Evolutionary conservation across 2,888 invertebrate genomes (phyloP), one percentile per base, ranked within the genome.

Genomic region (Taenaris catops): DNA sequence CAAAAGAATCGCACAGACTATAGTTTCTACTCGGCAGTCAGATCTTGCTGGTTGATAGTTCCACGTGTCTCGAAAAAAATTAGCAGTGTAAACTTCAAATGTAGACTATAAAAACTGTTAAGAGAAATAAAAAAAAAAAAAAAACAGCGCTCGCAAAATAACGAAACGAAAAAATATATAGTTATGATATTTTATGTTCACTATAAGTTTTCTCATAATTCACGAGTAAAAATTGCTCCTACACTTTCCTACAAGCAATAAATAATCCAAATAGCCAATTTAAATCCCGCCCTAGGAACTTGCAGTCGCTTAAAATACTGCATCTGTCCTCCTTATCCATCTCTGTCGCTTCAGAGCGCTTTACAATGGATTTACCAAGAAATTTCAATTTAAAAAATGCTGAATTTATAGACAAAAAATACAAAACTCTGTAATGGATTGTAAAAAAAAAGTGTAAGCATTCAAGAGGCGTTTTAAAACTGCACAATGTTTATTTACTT

Each of bases 251-350:
- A 18, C 16, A 12, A 31, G 24, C 32, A 28, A 40, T 46, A 43
- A 38, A 46, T 46, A 36, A 46, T 40, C 34, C 34, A 31, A 46
- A 39, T 32, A 42, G 39, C 40, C 29, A 43, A 46, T 43, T 43
- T 43, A 40, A 35, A 43, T 40, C 35, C 27, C 16, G 31, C 28
- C 10, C 21, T 8, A 31, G 34, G 10, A 31, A 20, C 20, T 35
- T 31, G 33, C 34, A 25, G 21, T 21, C 26, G 33, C 36, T 34
- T 40, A 27, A 37, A 43, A 40, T 25, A 40, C 29, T 36, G 39
- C 32, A 43, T 36, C 36, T 37, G 36, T 39, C 36, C 43, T 26
- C 25, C 23, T 33, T 33, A 46, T 46, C 42, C 38, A 33, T 39
- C 38, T 41, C 29, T 34, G 41, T 36, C 38, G 31, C 24, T 41